Evolutionary conservation across 2,113 vertebrate genomes (phyloP).

Genomic region (Lanius collurio): DNA sequence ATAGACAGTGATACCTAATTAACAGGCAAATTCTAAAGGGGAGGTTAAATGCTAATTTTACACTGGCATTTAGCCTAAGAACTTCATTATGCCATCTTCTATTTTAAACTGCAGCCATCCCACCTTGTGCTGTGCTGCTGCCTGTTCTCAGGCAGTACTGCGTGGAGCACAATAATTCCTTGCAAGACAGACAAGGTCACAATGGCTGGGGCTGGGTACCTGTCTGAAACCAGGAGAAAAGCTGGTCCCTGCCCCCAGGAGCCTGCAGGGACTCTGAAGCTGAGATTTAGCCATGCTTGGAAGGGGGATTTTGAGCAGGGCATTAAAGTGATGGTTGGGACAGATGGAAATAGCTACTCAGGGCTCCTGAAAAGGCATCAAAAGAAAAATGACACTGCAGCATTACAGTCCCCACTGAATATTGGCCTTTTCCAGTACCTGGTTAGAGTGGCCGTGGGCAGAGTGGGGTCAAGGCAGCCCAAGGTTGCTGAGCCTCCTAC

Average conservation of each 20-base stretch:
- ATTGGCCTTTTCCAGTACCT: not conserved
- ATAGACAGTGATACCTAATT: constrained; percentile 11
- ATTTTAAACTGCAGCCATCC: constrained; percentile 22
- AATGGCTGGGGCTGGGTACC: not conserved
- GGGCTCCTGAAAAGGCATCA: not conserved
- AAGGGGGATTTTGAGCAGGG: not conserved
- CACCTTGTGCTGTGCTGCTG: not conserved
- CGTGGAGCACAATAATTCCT: not conserved
- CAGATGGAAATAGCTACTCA: not conserved
- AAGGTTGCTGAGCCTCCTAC: not conserved
- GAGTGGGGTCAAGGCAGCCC: not conserved
- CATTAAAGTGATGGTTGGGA: not conserved
- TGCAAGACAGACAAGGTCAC: not conserved
- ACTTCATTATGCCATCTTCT: constrained; percentile 52
- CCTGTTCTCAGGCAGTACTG: not conserved
- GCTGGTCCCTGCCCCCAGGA: not conserved
- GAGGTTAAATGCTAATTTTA: constrained; percentile 46
- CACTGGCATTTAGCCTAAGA: constrained; percentile 46
- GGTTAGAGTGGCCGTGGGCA: not conserved
- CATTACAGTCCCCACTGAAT: not conserved
- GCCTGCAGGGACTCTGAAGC: not conserved
- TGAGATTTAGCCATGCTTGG: not conserved
- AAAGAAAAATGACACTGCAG: not conserved
- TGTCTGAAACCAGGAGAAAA: not conserved
- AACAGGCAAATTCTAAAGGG: constrained; percentile 25